Evolutionary conservation across 2,888 invertebrate genomes (phyloP).

Genomic region (Philopedon plagiatum): DNA sequence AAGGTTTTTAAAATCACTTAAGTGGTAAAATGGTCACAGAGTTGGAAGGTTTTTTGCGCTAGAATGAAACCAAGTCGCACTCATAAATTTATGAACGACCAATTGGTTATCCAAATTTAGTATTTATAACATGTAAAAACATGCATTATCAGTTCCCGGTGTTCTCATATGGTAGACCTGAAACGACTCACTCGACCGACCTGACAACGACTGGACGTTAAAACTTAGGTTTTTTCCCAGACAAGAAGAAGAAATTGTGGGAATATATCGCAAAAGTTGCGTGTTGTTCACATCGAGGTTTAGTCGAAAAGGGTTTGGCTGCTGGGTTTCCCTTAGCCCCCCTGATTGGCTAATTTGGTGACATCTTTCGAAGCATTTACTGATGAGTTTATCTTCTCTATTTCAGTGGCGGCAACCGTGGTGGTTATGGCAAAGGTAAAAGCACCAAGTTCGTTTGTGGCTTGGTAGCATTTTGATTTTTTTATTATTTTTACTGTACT

Average conservation of each 20-base stretch:
- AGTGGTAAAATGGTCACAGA: background rate
- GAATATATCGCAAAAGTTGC: conserved; percentile 31
- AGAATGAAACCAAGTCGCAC: background rate
- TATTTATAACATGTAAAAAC: background rate
- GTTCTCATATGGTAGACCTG: background rate
- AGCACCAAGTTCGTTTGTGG: conserved; percentile 80
- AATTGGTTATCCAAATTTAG: background rate
- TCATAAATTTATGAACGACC: too few relatives aligned
- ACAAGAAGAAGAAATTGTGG: conserved; percentile 38
- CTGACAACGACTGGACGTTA: conserved; percentile 14
- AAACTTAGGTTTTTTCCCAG: conserved; percentile 31
- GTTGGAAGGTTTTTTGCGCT: background rate
- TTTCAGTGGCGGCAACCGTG: conserved; percentile 96
- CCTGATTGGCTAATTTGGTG: conserved; percentile 53
- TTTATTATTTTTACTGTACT: conserved; percentile 57
- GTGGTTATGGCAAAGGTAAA: conserved; percentile 98
- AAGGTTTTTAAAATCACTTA: conserved; percentile 1
- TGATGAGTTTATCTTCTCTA: conserved; percentile 85
- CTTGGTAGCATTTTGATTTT: conserved; percentile 78
- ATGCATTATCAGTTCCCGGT: background rate
- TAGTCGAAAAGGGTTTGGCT: conserved; percentile 21
- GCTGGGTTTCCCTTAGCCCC: conserved; percentile 19
- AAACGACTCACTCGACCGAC: background rate
- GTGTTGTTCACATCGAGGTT: conserved; percentile 25
- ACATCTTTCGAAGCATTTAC: conserved; percentile 54